Base-by-base conservation (phyloP, 2,113 vertebrate species). In the Cinclus cinclus region DNA sequence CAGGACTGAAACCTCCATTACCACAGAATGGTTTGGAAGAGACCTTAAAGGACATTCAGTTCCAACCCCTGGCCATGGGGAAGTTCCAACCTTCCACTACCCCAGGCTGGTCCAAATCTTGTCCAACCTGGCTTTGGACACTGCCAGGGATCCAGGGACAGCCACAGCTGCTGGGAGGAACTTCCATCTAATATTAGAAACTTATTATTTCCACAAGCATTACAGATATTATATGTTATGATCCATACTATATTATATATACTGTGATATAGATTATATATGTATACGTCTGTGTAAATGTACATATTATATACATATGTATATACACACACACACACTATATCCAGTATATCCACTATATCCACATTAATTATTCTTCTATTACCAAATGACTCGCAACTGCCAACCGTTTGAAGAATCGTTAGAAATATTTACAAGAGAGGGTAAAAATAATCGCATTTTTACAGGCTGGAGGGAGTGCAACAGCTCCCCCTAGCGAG, bases 371-470 rank as follows among this genome's bases (percentile, higher is more conserved):
- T 13, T 1, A 13, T 28, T 83, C 31, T 20, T 23, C 20, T 31
- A 7, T 64, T 52, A 17, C 8, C 31, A 18, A 70, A 65, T 67
- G 63, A 6, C 41, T 46, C 3, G 3, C 33, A 33, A 15, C 16
- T 20, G 50, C 5, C 19, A 55, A 20, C 3, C 8, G 7, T 17
- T 87, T 14, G n/a, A 50, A 41, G 27, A 78, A 68, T 0, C 3
- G 11, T n/a, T 6, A 53, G 1, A 19, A 31, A 11, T 2, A 15
- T 2, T 65, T 50, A 53, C 7, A 3, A 1, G 1, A 2, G 44
- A 41, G 14, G 1, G 22, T 28, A 59, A 42, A 59, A 42, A 71
- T 1, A 4, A 33, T 4, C 1, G 2, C 16, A 0, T 5, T 41
- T 41, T 12, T 7, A 22, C 8, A 3, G 31, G 9, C 33, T 1